Conservation (phyloP, 2,797 vertebrate genomes). For the Spinibarbus caldwelli region DNA sequence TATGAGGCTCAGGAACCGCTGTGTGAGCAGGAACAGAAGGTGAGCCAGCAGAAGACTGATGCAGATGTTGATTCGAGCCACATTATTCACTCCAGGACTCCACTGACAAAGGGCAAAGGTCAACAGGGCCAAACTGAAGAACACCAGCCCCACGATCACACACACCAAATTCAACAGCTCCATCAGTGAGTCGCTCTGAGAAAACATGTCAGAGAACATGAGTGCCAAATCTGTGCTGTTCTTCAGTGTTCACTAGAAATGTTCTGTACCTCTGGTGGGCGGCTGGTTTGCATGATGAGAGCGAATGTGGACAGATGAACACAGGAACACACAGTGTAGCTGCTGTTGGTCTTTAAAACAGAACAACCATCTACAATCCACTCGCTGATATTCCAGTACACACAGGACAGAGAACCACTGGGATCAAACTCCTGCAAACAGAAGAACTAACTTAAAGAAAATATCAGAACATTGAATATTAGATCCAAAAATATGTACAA, state of each 20-base stretch:
- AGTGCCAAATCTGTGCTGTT: neutral
- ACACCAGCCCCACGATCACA: neutral
- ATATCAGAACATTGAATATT: neutral
- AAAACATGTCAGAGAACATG: neutral
- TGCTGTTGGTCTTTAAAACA: conserved; percentile 56
- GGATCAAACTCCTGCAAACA: neutral
- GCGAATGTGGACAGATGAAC: conserved; percentile 67
- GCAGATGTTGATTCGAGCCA: too few relatives aligned
- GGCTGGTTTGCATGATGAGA: conserved; percentile 70
- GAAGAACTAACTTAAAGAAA: too few relatives aligned
- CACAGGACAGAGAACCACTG: conserved; percentile 64
- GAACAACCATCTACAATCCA: conserved; percentile 63
- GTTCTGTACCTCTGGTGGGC: neutral
- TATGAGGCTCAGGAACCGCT: too few relatives aligned
- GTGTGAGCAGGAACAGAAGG: too few relatives aligned
- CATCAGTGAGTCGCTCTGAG: rapidly evolving
- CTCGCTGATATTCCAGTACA: conserved; percentile 69
- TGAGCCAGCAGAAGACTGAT: too few relatives aligned
- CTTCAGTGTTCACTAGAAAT: too few relatives aligned
- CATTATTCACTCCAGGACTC: too few relatives aligned
- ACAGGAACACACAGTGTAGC: conserved; percentile 69
- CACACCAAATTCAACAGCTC: neutral
- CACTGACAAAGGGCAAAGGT: neutral
- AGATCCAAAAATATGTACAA: too few relatives aligned
- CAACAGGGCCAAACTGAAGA: neutral